These are phyloP conservation scores for Epizoanthus stellaris DNA, from an alignment of 92 coral and sea anemone genomes.

Conservation along the genomic window DNA sequence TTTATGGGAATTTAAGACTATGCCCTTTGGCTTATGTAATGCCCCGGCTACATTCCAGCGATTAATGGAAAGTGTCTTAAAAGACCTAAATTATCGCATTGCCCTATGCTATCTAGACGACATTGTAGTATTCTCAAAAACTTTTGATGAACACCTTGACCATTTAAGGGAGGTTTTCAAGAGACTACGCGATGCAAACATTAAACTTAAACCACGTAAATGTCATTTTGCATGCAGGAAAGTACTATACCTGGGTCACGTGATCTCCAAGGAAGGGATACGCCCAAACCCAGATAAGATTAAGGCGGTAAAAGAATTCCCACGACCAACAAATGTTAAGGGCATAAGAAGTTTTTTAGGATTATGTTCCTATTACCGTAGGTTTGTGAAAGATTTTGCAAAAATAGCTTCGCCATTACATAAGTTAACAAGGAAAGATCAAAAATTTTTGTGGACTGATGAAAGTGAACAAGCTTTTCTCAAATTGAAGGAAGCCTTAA, in stretches of 20 bases:
- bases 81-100: constrained; percentile 34
- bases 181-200: constrained; percentile 54
- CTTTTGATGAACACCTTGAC: constrained; percentile 53
- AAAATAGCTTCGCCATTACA: constrained; percentile 24
- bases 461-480: constrained; percentile 17
- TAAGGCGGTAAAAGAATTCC: constrained; percentile 56
- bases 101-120: constrained; percentile 53
- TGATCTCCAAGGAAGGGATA: constrained; percentile 50
- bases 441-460: constrained; percentile 9
- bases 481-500: background rate
- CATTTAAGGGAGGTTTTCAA: constrained; percentile 48
- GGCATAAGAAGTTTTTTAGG: constrained; percentile 39
- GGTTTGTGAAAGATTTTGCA: constrained; percentile 35
- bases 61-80: constrained; percentile 56
- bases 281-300: constrained; percentile 57
- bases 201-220: constrained; percentile 52
- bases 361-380: constrained; percentile 31
- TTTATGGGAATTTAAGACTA: constrained; percentile 8
- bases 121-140: constrained; percentile 44
- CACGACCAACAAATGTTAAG: constrained; percentile 32
- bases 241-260: constrained; percentile 63
- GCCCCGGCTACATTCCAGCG: constrained; percentile 55
- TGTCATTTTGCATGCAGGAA: constrained; percentile 43
- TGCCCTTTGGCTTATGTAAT: constrained; percentile 38
- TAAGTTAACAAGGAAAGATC: constrained; percentile 16